A percentile compares a stretch with the other conserved stretches of the same genome.
phyloP scores from a whole-genome alignment of 2,888 invertebrate species.

The Coelopa pilipes region DNA sequence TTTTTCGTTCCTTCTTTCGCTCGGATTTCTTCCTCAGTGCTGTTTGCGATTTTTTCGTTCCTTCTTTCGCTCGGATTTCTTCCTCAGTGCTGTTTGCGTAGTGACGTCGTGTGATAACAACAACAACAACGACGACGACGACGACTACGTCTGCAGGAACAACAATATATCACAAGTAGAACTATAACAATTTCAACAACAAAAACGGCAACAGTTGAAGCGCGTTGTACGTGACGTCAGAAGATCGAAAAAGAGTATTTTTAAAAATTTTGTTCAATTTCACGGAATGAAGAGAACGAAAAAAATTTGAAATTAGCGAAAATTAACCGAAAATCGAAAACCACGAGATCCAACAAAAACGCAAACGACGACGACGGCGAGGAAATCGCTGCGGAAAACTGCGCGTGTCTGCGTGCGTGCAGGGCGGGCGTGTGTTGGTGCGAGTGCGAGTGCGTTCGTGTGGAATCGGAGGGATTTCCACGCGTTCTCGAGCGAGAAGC shows the following conservation, averaged over 20 bases:
- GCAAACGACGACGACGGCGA: background rate
- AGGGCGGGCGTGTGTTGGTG: background rate
- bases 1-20: no score
- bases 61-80: no score
- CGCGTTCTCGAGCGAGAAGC: slow-evolving; percentile 49
- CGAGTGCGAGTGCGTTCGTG: slow-evolving; percentile 15
- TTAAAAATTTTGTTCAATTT: no score
- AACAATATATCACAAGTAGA: background rate
- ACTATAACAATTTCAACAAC: no score
- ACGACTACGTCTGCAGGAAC: background rate
- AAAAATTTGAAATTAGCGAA: no score
- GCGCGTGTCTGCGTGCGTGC: slow-evolving; percentile 2
- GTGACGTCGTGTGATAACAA: background rate
- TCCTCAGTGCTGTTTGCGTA: background rate
- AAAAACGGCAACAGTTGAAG: no score
- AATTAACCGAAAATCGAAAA: background rate
- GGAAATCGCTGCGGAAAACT: background rate
- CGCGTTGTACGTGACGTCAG: no score
- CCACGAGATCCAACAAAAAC: background rate
- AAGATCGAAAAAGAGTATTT: no score
- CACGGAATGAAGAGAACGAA: no score
- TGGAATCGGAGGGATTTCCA: slow-evolving; percentile 33
- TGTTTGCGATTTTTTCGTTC: background rate
- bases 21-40: no score
- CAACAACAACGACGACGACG: background rate